Conservation (phyloP, 92 coral and sea anemone species). For the Paragorgia papillata region DNA sequence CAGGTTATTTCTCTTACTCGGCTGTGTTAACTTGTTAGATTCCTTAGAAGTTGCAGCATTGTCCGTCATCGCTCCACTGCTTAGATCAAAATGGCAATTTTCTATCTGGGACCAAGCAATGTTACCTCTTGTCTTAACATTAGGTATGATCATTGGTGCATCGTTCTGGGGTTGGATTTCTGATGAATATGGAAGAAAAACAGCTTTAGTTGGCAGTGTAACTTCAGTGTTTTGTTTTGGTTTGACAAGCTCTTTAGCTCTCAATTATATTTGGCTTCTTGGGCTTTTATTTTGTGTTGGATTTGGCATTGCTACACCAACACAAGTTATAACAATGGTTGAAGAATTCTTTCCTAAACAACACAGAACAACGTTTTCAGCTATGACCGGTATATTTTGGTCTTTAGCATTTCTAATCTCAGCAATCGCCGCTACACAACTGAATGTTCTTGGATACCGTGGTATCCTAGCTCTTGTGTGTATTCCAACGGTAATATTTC, state of each 20-base stretch:
- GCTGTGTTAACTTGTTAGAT: not conserved
- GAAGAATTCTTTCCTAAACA: constrained; percentile 14
- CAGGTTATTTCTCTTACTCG: not conserved
- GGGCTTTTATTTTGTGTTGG: constrained; percentile 5
- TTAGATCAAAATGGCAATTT: constrained; percentile 3
- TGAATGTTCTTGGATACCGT: constrained; percentile 7
- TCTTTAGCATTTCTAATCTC: constrained; percentile 13
- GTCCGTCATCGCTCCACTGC: not conserved
- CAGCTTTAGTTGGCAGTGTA: constrained; percentile 12
- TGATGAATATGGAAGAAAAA: constrained; percentile 13
- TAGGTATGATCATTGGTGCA: not conserved
- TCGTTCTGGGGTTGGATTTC: constrained; percentile 25
- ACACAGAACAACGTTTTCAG: constrained; percentile 2
- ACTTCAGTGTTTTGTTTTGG: not conserved
- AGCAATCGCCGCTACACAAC: not conserved
- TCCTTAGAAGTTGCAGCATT: constrained; percentile 1
- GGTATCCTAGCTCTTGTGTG: constrained; percentile 4
- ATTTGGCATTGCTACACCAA: not conserved
- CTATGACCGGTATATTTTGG: not conserved
- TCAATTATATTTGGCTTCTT: constrained; percentile 1
- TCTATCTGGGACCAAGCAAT: not conserved
- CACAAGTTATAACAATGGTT: not conserved
- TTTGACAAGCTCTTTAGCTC: constrained; percentile 9
- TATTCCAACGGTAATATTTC: constrained; percentile 14
- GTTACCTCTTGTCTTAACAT: not conserved